phyloP scores from a whole-genome alignment of 2,888 invertebrate genomes.

The Allolobophora icterica region DNA sequence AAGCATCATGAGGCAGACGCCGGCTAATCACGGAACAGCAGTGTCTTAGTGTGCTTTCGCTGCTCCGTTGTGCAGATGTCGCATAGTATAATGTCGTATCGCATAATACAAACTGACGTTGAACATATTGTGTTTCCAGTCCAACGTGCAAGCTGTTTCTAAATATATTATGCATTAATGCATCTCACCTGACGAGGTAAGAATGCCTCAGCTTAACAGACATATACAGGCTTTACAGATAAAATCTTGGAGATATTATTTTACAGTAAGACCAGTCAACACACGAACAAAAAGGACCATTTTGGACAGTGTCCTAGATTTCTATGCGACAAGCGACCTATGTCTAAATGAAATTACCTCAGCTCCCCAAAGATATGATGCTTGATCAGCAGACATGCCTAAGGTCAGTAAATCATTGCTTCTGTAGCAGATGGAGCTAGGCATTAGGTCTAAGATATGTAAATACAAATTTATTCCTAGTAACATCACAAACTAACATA shows the following conservation, averaged over 20 bases:
- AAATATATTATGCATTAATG: neutral
- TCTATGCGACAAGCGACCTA: neutral
- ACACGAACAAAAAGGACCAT: too few species aligned
- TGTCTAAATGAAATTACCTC: neutral
- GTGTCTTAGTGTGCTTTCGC: neutral
- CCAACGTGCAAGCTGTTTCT: neutral
- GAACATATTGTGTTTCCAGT: neutral
- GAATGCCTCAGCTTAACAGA: neutral
- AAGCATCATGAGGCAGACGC: neutral
- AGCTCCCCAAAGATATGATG: neutral
- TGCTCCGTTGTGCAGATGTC: neutral
- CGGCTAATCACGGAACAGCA: neutral
- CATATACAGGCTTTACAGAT: neutral
- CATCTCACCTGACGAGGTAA: neutral
- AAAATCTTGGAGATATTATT: neutral
- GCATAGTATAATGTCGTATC: neutral
- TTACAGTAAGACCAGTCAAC: neutral
- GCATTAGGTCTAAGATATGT: too few species aligned
- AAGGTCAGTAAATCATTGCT: too few species aligned
- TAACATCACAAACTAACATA: neutral
- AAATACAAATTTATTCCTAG: neutral
- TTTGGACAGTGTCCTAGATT: neutral
- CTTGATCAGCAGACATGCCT: too few species aligned
- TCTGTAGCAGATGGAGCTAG: too few species aligned
- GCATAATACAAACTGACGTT: neutral